Conservation (phyloP, 2,888 invertebrate genomes). For the Lasioglossum marginatum region DNA sequence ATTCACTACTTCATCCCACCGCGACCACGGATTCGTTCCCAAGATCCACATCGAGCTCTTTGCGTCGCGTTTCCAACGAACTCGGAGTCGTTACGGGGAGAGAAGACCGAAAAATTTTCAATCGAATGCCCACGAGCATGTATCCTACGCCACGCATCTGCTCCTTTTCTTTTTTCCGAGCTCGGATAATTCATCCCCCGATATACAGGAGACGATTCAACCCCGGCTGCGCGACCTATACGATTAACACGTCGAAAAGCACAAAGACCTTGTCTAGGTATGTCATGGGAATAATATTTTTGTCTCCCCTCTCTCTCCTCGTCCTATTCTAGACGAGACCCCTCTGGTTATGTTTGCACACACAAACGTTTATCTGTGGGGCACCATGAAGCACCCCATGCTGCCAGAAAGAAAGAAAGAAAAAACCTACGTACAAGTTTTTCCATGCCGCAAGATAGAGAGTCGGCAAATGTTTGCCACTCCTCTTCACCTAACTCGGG, state of each 20-base stretch:
- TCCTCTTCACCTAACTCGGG: slow-evolving; percentile 16
- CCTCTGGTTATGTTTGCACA: slow-evolving; percentile 78
- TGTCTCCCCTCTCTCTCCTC: slow-evolving; percentile 52
- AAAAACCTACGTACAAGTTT: slow-evolving; percentile 15
- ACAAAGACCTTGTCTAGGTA: slow-evolving; percentile 76
- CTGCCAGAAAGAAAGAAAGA: slow-evolving; percentile 26
- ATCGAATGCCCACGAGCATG: slow-evolving; percentile 34
- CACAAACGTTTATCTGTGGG: slow-evolving; percentile 76
- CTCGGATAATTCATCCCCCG: slow-evolving; percentile 55
- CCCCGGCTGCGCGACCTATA: slow-evolving; percentile 67
- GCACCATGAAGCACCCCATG: slow-evolving; percentile 69
- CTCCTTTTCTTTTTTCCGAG: slow-evolving; percentile 58
- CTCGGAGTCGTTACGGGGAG: neutral
- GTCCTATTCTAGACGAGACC: slow-evolving; percentile 45
- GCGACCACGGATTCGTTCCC: neutral
- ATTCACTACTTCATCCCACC: neutral
- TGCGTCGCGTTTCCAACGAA: neutral
- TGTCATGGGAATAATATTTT: slow-evolving; percentile 77
- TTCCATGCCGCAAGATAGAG: slow-evolving; percentile 34
- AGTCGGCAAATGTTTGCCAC: slow-evolving; percentile 73
- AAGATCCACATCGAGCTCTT: neutral
- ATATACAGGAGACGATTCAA: slow-evolving; percentile 50
- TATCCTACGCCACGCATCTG: slow-evolving; percentile 61
- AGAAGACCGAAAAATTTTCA: slow-evolving; percentile 32
- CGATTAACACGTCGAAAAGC: slow-evolving; percentile 80